A percentile compares a stretch with the other conserved stretches of the same genome.
Conservation (phyloP, 2,797 vertebrate genomes). For the Acanthiza pusilla region DNA sequence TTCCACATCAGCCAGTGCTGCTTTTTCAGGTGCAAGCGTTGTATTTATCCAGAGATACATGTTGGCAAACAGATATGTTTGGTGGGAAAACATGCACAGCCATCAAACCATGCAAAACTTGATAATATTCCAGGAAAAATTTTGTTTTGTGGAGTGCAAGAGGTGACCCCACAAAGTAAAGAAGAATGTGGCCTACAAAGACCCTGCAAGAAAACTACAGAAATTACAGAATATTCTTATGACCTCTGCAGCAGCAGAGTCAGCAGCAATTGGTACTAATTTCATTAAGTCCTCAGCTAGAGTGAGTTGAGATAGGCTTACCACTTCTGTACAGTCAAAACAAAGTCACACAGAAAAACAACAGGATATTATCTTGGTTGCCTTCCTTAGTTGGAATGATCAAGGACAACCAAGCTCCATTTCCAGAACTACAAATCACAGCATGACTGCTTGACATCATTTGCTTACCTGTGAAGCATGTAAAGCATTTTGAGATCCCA, state of each 20-base stretch:
- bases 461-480: not conserved
- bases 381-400: not conserved
- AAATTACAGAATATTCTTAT: not conserved
- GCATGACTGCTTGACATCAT: not conserved
- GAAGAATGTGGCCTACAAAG: not conserved
- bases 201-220: not conserved
- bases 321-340: not conserved
- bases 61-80: not conserved
- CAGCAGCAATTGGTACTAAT: not conserved
- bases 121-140: not conserved
- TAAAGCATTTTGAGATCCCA: not conserved
- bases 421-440: not conserved
- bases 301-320: not conserved
- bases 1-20: not conserved
- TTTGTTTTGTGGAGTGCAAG: not conserved
- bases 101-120: not conserved
- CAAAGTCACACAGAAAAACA: not conserved
- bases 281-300: not conserved
- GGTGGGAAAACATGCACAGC: not conserved
- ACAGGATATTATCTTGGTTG: not conserved
- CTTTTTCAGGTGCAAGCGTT: constrained; percentile 13
- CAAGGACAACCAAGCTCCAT: not conserved
- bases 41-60: not conserved
- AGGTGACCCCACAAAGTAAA: not conserved
- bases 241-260: not conserved